These are phyloP conservation scores for Epinephelus coioides DNA, from an alignment of 2,797 vertebrate genomes.

Conservation along the genomic window DNA sequence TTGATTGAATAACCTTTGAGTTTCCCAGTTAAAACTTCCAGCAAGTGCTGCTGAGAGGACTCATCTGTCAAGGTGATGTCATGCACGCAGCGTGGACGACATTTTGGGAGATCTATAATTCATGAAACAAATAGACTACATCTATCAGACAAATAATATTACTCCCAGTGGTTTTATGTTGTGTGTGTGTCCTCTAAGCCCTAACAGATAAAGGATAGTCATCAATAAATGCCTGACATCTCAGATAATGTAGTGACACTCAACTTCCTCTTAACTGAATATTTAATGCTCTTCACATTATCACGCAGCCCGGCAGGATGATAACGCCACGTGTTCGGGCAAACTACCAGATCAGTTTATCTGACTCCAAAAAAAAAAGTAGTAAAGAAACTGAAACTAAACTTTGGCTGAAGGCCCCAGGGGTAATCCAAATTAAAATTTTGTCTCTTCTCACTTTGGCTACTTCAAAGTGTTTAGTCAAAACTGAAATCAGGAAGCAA, in stretches of 20 bases:
- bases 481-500: no score
- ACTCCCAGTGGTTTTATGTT: slow-evolving; percentile 62
- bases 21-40: slow-evolving; percentile 75
- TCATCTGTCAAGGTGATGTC: slow-evolving; percentile 75
- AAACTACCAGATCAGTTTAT: slow-evolving; percentile 60
- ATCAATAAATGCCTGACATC: slow-evolving; percentile 78
- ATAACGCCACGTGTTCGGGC: slow-evolving; percentile 56
- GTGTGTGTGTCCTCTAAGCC: slow-evolving; percentile 32
- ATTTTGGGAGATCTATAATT: slow-evolving; percentile 90
- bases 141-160: slow-evolving; percentile 88
- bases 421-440: background rate
- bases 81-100: slow-evolving; percentile 55
- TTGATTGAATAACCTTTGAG: slow-evolving; percentile 89
- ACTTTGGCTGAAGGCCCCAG: background rate
- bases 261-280: slow-evolving; percentile 77
- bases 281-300: slow-evolving; percentile 78
- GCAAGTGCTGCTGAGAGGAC: slow-evolving; percentile 58
- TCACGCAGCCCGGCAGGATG: slow-evolving; percentile 56
- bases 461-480: background rate
- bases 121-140: slow-evolving; percentile 89
- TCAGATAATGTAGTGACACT: slow-evolving; percentile 86
- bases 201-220: slow-evolving; percentile 63
- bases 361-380: slow-evolving; percentile 8
- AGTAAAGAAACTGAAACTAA: slow-evolving; percentile 13
- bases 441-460: background rate